Base-by-base conservation (phyloP, 2,113 vertebrate species). In the Channa maculata region DNA sequence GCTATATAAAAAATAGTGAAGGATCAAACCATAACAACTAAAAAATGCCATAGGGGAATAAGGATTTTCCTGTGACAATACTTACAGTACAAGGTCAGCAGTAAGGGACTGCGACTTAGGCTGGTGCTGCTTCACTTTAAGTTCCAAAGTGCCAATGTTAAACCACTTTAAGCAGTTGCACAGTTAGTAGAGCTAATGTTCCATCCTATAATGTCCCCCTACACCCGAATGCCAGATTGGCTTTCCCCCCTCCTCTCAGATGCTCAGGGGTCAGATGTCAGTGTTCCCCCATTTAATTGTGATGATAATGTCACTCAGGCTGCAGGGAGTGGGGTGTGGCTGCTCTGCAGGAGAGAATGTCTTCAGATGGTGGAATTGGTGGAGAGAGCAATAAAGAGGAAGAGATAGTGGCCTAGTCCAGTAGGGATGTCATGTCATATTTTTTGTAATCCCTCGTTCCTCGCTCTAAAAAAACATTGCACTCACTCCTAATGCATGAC, bases 281-380 rank as follows among this genome's bases (percentile, higher is more conserved):
- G 84, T 94, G 92, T 93, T 92, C 91, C 89, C 86, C 87, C 76
- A 80, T 92, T 91, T 93, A 89, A 95, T 94, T 95, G 94, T 95
- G 82, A 95, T 95, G 94, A 94, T 94, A 95, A 95, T 94, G 92
- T 93, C 92, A 92, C 81, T 83, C 84, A 86, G 91, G 86, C 90
- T 86, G 79, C 85, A 78, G 87, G 65, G 90, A 61, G 77, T 53
- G 67, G 74, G 79, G 79, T 63, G 82, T 80, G 79, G 77, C 65
- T 61, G 69, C 65, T 86, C 79, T 70, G 71, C 58, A 65, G 76
- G 64, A 73, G 69, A 80, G 79, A 88, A 67, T 89, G 58, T 72
- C 77, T 87, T 75, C 73, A 52, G 57, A 84, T 61, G 71, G 52
- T 77, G 45, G 67, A 77, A 83, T 54, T 77, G 85, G 63, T 78